Evolutionary conservation across 2,888 invertebrate genomes (phyloP).

Genomic region (Aphrophora alni): DNA sequence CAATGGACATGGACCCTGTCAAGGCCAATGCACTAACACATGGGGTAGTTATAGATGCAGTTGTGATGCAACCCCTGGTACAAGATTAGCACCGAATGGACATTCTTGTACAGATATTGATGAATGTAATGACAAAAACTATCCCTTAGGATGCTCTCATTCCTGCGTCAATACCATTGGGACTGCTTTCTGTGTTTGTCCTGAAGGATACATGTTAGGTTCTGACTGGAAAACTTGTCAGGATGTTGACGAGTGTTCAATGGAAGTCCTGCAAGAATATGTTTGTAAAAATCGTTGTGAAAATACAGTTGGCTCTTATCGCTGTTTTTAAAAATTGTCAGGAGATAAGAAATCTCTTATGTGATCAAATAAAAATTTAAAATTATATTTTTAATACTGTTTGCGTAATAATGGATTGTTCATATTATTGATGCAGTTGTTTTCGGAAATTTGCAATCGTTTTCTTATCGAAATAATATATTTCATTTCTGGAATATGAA

Average conservation of each 20-base stretch:
- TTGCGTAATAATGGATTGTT: too few relatives aligned
- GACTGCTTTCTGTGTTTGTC: constrained; percentile 51
- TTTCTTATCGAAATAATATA: too few relatives aligned
- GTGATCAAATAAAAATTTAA: too few relatives aligned
- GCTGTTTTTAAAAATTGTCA: constrained; percentile 54
- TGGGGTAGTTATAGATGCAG: constrained; percentile 66
- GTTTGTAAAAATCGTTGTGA: constrained; percentile 53
- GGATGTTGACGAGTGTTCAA: constrained; percentile 46
- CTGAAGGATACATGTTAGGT: constrained; percentile 44
- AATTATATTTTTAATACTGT: too few relatives aligned
- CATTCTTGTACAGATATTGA: constrained; percentile 64
- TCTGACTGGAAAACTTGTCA: constrained; percentile 52
- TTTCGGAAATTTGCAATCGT: too few relatives aligned
- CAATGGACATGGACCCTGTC: constrained; percentile 69
- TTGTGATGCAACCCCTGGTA: constrained; percentile 64
- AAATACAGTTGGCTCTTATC: constrained; percentile 48
- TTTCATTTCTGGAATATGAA: too few relatives aligned
- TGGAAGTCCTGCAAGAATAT: neutral
- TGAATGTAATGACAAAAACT: constrained; percentile 62
- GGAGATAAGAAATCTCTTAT: too few relatives aligned
- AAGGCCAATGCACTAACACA: constrained; percentile 66
- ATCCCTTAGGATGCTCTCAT: constrained; percentile 60
- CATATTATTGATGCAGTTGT: too few relatives aligned
- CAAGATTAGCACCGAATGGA: constrained; percentile 63
- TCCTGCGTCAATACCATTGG: constrained; percentile 66